Evolutionary conservation across 2,797 vertebrate species (phyloP).

Genomic region (Malurus leucopterus): DNA sequence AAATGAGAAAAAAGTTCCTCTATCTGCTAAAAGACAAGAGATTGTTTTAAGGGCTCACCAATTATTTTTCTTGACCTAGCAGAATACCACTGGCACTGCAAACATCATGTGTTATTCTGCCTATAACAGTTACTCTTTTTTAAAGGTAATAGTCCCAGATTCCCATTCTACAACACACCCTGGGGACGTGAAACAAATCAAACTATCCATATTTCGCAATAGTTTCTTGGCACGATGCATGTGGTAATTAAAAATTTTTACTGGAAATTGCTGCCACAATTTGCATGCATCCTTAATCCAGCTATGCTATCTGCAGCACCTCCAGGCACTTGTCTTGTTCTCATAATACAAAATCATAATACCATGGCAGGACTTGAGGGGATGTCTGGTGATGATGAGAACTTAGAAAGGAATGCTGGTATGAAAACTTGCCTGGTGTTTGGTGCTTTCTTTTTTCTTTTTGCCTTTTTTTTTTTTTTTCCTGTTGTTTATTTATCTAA

Average conservation of each 20-base stretch:
- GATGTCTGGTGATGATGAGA: slow-evolving; percentile 35
- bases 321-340: slow-evolving; percentile 28
- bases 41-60: neutral
- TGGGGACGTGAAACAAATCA: slow-evolving; percentile 8
- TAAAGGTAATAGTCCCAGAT: neutral
- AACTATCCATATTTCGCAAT: slow-evolving; percentile 34
- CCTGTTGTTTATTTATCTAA: neutral
- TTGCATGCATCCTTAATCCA: slow-evolving; percentile 29
- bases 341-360: slow-evolving; percentile 41
- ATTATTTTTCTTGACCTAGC: neutral
- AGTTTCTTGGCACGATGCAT: neutral
- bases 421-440: slow-evolving; percentile 13
- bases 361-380: neutral
- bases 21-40: neutral
- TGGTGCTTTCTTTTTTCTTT: neutral
- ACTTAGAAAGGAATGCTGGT: slow-evolving; percentile 36
- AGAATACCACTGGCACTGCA: neutral
- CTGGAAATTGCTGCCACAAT: slow-evolving; percentile 27
- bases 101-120: neutral
- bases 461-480: too few relatives aligned
- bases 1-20: neutral
- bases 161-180: neutral
- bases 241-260: slow-evolving; percentile 25
- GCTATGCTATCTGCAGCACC: slow-evolving; percentile 3
- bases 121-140: neutral